Evolutionary conservation across 2,113 vertebrate genomes (phyloP).

Genomic region (Entosphenus tridentatus): DNA sequence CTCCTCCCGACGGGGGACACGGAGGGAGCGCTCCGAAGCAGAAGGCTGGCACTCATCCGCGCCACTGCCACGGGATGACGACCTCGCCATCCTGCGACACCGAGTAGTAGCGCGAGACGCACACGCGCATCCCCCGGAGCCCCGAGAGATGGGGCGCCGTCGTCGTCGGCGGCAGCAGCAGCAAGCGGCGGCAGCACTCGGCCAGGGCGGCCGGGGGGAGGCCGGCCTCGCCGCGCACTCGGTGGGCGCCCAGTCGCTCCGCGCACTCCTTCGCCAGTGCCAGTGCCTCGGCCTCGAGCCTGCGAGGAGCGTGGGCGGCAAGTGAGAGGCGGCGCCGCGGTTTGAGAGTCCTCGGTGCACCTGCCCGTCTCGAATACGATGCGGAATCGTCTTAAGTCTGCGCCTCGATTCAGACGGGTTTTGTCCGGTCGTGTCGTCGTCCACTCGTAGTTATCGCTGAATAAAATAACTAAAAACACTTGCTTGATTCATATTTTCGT

Average conservation of each 20-base stretch:
- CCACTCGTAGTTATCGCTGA: no score
- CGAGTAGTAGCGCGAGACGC: conserved; percentile 64
- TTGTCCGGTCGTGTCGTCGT: no score
- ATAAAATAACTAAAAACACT: no score
- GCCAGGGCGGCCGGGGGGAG: conserved; percentile 59
- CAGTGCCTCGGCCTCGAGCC: conserved; percentile 42
- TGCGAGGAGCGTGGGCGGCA: conserved; percentile 13
- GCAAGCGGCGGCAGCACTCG: conserved; percentile 39
- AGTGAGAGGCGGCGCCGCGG: no score
- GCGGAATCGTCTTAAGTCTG: no score
- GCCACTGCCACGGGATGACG: conserved; percentile 84
- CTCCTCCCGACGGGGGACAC: no score
- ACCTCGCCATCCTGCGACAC: conserved; percentile 83
- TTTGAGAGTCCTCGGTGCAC: no score
- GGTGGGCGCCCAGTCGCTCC: conserved; percentile 32
- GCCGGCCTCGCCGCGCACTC: conserved; percentile 63
- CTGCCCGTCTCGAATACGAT: no score
- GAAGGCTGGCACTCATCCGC: no score
- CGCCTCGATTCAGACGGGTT: no score
- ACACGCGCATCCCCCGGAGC: conserved; percentile 46
- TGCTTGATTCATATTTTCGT: no score
- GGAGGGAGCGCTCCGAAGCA: no score
- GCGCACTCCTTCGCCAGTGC: conserved; percentile 28
- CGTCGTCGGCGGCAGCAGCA: conserved; percentile 20
- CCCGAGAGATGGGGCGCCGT: conserved; percentile 17